Evolutionary conservation across 1,140 invertebrate genomes (phyloP).

Genomic region (Nephila pilipes): DNA sequence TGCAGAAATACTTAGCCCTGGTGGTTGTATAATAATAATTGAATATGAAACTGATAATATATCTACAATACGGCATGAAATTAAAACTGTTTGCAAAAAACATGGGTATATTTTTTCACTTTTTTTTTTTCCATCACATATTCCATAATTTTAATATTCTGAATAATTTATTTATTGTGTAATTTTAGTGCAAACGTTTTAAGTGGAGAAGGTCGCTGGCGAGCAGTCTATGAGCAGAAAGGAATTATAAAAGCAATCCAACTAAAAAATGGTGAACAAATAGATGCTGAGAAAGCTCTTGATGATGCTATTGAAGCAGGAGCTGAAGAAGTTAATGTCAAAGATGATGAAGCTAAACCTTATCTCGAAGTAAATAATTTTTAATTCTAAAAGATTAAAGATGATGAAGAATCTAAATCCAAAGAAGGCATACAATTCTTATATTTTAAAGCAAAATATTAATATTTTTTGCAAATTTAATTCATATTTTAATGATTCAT

Average conservation of each 20-base stretch:
- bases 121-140: background rate
- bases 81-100: constrained; percentile 76
- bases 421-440: too few relatives aligned
- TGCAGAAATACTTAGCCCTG: constrained; percentile 78
- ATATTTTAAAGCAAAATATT: too few relatives aligned
- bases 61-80: constrained; percentile 57
- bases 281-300: constrained; percentile 74
- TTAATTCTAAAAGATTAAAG: too few relatives aligned
- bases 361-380: constrained; percentile 44
- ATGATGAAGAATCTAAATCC: too few relatives aligned
- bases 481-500: too few relatives aligned
- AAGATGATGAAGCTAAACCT: constrained; percentile 73
- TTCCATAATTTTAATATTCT: background rate
- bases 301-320: constrained; percentile 78
- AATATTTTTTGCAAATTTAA: too few relatives aligned
- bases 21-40: constrained; percentile 77
- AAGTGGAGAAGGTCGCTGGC: constrained; percentile 70
- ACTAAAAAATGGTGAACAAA: constrained; percentile 32
- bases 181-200: constrained; percentile 60
- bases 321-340: constrained; percentile 78
- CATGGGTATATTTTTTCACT: constrained; percentile 47
- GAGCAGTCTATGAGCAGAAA: constrained; percentile 75
- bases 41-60: constrained; percentile 79
- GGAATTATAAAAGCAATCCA: constrained; percentile 70
- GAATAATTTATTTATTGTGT: background rate